Evolutionary conservation across 2,888 invertebrate genomes (phyloP), one percentile per base, ranked within the genome.

Genomic region (Diplazon laetatorius): DNA sequence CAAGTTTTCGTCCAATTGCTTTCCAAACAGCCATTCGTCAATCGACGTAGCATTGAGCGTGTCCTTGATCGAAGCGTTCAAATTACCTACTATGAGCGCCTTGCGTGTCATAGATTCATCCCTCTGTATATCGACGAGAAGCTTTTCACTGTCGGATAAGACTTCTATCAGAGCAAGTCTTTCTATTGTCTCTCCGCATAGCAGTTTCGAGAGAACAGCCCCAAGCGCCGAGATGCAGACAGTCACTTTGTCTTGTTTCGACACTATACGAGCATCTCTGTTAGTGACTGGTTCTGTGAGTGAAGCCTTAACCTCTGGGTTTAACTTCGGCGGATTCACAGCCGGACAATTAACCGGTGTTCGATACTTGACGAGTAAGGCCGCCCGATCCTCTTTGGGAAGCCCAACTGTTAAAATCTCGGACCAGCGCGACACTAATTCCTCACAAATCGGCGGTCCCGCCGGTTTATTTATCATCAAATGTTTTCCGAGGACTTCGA

Each of bases 41-140:
- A 14, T n/a, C 14, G 42, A 44, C n/a, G 42, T 44, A n/a, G 42
- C n/a, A 44, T 44, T 44, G n/a, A 44, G 42, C n/a, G n/a, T 14
- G 42, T 44, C 42, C 14, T 44, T 44, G 42, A 44, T 4, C 10
- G 42, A 44, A 12, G 16, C 46, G 5, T 68, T 76, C 0, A 82
- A 2, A 18, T 73, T 62, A 0, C n/a, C n/a, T n/a, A n/a, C n/a
- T n/a, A n/a, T n/a, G n/a, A n/a, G n/a, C n/a, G n/a, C n/a, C n/a
- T n/a, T 62, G 1, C 78, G 42, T 1, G 71, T 80, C 3, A 62
- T 3, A 0, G 76, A 25, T 50, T 80, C 74, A 10, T 82, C 70
- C 8, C 78, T 50, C 18, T 80, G 76, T 10, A 80, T 18, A 20
- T 80, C 74, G 1, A 66, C 75, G 8, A 82, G 14, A 0, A 79